phyloP scores from a whole-genome alignment of 1,140 invertebrate species.

The Gryllus bimaculatus region DNA sequence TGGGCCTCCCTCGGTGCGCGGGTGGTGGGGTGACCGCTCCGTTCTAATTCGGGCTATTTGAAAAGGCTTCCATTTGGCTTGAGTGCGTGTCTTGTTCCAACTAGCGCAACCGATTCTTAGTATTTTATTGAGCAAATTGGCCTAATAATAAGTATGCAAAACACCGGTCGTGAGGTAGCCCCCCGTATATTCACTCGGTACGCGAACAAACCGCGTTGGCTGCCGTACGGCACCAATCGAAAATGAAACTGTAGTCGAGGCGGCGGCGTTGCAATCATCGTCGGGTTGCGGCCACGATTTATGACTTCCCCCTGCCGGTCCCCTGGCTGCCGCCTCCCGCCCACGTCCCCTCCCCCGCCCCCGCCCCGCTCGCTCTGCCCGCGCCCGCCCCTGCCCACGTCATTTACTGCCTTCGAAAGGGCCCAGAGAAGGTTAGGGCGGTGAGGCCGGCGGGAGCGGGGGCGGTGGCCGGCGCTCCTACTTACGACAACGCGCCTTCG shows the following conservation, averaged over 20 bases:
- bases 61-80: background rate
- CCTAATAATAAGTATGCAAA: conserved; percentile 5
- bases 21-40: background rate
- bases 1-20: too few species aligned
- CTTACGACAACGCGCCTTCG: background rate
- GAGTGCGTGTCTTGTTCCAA: background rate
- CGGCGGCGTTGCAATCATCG: background rate
- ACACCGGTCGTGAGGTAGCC: background rate
- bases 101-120: background rate
- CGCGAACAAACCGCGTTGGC: background rate
- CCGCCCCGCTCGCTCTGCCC: too few species aligned
- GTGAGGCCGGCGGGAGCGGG: background rate
- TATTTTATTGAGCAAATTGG: conserved; percentile 5
- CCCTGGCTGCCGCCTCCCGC: background rate
- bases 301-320: background rate
- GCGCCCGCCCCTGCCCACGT: background rate
- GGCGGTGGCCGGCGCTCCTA: background rate
- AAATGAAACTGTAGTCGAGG: background rate
- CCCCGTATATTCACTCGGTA: background rate
- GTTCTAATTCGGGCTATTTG: background rate
- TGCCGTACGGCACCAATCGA: background rate
- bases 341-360: too few species aligned
- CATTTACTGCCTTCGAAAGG: background rate
- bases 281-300: background rate
- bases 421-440: background rate